A percentile compares a stretch with the other conserved stretches of the same genome.
Conservation (phyloP, 2,888 invertebrate species). For the Lasioglossum vierecki region DNA sequence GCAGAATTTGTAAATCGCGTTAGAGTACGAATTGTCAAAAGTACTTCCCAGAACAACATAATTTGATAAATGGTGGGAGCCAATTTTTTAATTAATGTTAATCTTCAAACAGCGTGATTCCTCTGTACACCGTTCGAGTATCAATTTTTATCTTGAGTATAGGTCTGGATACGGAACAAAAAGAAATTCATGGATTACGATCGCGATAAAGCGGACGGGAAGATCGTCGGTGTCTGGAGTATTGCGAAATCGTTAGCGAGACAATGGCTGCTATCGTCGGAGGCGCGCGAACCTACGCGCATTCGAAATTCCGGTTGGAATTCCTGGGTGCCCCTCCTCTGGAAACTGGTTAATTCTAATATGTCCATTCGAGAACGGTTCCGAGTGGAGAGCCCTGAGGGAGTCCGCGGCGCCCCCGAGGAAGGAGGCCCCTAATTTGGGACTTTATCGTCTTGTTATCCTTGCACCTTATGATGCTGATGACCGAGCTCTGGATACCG, state of each 20-base stretch:
- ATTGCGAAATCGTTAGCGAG: background rate
- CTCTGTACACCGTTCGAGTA: background rate
- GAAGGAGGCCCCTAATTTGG: constrained; percentile 66
- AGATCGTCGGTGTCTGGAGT: too few relatives aligned
- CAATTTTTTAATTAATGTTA: too few relatives aligned
- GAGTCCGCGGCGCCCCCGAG: constrained; percentile 30
- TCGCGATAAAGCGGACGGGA: background rate
- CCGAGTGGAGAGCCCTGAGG: background rate
- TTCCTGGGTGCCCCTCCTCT: constrained; percentile 8
- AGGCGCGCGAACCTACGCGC: constrained; percentile 7
- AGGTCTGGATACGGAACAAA: background rate
- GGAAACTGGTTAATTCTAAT: constrained; percentile 47
- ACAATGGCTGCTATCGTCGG: background rate
- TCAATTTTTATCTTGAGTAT: background rate
- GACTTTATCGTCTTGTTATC: constrained; percentile 76
- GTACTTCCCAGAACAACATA: too few relatives aligned
- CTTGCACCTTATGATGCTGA: constrained; percentile 65
- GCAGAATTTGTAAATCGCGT: too few relatives aligned
- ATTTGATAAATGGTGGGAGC: too few relatives aligned
- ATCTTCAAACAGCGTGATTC: too few relatives aligned
- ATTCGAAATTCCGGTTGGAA: constrained; percentile 14
- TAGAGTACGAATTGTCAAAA: too few relatives aligned
- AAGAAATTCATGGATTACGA: background rate
- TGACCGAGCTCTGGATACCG: constrained; percentile 56
- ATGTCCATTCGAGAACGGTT: constrained; percentile 22